Evolutionary conservation across 2,888 invertebrate genomes (phyloP).

Genomic region (Ramazzottius varieornatus): DNA sequence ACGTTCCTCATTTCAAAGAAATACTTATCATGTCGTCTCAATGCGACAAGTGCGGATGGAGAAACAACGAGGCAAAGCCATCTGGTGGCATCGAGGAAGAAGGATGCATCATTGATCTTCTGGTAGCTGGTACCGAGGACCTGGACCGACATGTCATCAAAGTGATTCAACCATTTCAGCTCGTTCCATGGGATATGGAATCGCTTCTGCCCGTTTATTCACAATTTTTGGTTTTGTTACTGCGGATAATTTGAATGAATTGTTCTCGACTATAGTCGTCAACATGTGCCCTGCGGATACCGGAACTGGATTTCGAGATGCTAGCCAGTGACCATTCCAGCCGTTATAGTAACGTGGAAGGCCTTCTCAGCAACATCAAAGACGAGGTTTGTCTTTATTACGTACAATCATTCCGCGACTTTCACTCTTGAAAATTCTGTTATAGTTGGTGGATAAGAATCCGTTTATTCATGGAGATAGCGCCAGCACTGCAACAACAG

Average conservation of each 20-base stretch:
- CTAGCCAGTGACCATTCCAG: conserved; percentile 3
- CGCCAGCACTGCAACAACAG: background rate
- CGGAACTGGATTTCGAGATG: background rate
- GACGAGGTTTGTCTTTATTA: background rate
- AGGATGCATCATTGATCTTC: background rate
- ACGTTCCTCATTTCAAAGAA: background rate
- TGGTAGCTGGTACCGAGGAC: background rate
- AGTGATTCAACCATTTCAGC: background rate
- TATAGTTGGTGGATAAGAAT: background rate
- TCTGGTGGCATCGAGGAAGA: background rate
- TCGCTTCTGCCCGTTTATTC: background rate
- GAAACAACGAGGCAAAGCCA: background rate
- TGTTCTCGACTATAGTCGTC: background rate
- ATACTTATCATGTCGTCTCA: background rate
- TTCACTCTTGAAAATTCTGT: background rate
- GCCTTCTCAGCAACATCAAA: background rate
- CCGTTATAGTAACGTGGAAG: background rate
- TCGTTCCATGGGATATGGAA: background rate
- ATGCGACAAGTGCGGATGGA: background rate
- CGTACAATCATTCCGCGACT: background rate
- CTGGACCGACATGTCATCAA: background rate
- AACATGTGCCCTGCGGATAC: conserved; percentile 2
- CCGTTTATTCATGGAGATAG: background rate
- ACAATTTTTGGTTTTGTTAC: background rate
- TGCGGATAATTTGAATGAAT: too few relatives aligned